Evolutionary conservation across 2,113 vertebrate species (phyloP).

Genomic region (Carassius auratus): DNA sequence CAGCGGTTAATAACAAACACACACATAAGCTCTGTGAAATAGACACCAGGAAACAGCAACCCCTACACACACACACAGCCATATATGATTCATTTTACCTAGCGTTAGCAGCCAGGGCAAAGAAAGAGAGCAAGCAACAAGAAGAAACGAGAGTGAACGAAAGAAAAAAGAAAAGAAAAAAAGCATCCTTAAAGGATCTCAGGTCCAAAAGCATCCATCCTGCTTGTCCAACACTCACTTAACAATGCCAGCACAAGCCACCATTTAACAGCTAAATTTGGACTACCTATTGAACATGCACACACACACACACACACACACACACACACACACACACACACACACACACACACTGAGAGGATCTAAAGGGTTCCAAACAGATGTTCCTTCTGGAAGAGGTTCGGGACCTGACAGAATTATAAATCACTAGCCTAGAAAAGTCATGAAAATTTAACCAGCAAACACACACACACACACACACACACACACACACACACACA

Average conservation of each 20-base stretch:
- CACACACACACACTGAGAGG: not conserved
- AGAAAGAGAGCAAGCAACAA: conserved; percentile 11
- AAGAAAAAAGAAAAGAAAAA: not conserved
- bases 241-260: conserved; percentile 38
- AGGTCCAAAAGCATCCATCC: conserved; percentile 52
- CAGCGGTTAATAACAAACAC: conserved; percentile 46
- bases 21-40: conserved; percentile 14
- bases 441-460: conserved; percentile 52
- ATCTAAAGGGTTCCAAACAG: conserved; percentile 56
- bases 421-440: conserved; percentile 46
- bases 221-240: conserved; percentile 43
- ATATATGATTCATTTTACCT: conserved; percentile 45
- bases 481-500: no score
- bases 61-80: conserved; percentile 14
- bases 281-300: conserved; percentile 41
- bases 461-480: not conserved
- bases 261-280: conserved; percentile 53
- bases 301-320: no score
- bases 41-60: conserved; percentile 14
- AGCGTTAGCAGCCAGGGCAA: not conserved
- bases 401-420: conserved; percentile 52
- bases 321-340: no score
- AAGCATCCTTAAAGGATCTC: conserved; percentile 31
- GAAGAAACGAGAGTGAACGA: conserved; percentile 1
- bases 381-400: conserved; percentile 55